Evolutionary conservation across 2,113 vertebrate species (phyloP).

Genomic region (Odocoileus hemionus): DNA sequence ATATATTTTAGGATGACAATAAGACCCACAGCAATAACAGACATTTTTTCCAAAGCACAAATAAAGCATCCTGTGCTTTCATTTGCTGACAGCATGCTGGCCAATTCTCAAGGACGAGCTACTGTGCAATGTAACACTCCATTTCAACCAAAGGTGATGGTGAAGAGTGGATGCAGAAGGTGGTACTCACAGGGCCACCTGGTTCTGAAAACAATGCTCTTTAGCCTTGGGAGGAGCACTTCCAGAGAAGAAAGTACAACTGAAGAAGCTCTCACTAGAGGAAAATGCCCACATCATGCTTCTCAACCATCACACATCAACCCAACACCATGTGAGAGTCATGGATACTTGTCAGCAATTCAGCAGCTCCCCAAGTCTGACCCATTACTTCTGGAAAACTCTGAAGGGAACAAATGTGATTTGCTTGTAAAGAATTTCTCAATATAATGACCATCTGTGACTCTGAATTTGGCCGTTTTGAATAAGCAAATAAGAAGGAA

Average conservation of each 20-base stretch:
- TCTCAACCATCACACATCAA: too few relatives aligned
- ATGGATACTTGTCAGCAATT: rapidly evolving
- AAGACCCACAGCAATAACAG: not conserved
- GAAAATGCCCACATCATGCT: rapidly evolving
- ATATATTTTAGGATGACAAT: conserved; percentile 29
- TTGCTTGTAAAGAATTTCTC: not conserved
- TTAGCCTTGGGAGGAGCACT: not conserved
- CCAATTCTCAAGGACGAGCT: not conserved
- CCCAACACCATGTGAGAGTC: not conserved
- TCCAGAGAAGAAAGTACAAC: not conserved
- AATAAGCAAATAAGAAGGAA: not conserved
- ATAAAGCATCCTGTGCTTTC: not conserved
- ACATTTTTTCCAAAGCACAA: not conserved
- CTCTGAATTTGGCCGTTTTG: not conserved
- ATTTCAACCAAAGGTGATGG: not conserved
- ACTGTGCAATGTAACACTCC: not conserved
- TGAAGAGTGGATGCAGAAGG: not conserved
- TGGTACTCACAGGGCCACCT: not conserved
- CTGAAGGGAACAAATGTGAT: not conserved
- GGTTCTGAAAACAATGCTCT: not conserved
- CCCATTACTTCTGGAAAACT: not conserved
- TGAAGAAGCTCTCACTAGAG: not conserved
- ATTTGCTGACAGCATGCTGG: not conserved
- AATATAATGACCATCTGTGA: not conserved
- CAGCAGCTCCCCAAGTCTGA: not conserved